A percentile compares a stretch with the other conserved stretches of the same genome.
Conservation (phyloP, 1,140 invertebrate species). For the Gryon sp. region DNA sequence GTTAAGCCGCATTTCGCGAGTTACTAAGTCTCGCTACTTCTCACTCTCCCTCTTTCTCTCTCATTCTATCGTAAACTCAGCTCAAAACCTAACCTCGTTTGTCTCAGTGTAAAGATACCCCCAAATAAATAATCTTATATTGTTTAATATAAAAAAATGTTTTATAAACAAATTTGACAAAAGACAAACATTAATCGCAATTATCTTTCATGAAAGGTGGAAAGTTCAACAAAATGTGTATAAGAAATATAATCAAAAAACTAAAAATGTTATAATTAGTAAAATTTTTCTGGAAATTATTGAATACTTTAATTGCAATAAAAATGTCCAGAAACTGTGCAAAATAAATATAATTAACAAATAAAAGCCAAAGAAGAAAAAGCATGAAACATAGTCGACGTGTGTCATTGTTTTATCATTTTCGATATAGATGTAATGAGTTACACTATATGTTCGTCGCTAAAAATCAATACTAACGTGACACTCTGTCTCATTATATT, state of each 20-base stretch:
- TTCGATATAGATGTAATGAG: neutral
- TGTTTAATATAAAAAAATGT: too few relatives aligned
- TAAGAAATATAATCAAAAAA: too few relatives aligned
- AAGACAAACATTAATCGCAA: too few relatives aligned
- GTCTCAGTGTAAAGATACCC: slow-evolving; percentile 14
- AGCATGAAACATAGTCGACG: neutral
- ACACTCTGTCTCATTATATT: slow-evolving; percentile 22
- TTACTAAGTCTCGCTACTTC: slow-evolving; percentile 58
- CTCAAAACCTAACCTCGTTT: slow-evolving; percentile 44
- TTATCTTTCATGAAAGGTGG: too few relatives aligned
- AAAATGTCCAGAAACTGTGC: too few relatives aligned
- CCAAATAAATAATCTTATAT: slow-evolving; percentile 36
- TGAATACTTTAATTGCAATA: slow-evolving; percentile 17
- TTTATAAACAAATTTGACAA: too few relatives aligned
- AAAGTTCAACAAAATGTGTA: too few relatives aligned
- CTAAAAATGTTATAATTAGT: too few relatives aligned
- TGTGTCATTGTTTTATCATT: neutral
- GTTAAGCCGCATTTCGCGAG: slow-evolving; percentile 58
- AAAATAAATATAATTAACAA: too few relatives aligned
- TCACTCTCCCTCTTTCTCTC: too few relatives aligned
- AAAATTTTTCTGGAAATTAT: too few relatives aligned
- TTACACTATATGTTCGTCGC: slow-evolving; percentile 2
- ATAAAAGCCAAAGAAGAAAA: too few relatives aligned
- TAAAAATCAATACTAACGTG: slow-evolving; percentile 35
- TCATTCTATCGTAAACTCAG: slow-evolving; percentile 43